These are phyloP conservation scores for Lamellibrachia satsuma DNA, from an alignment of 2,888 invertebrate genomes.

Conservation along the genomic window DNA sequence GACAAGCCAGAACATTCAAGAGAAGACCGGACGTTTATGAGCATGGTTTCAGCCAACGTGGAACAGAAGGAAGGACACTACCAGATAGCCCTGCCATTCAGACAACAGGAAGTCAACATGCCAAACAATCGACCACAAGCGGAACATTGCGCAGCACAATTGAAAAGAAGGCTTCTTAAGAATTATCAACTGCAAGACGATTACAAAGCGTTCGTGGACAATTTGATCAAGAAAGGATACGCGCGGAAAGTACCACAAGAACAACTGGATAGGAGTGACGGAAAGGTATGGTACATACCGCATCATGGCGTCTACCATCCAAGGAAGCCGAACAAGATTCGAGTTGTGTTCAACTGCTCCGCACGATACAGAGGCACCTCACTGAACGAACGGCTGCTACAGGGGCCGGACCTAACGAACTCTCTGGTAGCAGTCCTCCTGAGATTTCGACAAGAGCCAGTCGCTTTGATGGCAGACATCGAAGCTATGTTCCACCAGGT, in stretches of 20 bases:
- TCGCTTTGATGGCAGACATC: conserved; percentile 32
- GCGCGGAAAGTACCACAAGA: conserved; percentile 24
- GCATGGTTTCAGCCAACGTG: neutral
- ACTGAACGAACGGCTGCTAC: conserved; percentile 34
- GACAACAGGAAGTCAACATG: neutral
- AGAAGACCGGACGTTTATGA: neutral
- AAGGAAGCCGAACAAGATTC: conserved; percentile 30
- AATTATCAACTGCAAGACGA: conserved; percentile 19
- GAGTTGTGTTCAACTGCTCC: conserved; percentile 29
- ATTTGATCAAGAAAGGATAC: conserved; percentile 27
- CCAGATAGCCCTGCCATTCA: conserved; percentile 33
- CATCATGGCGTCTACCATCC: conserved; percentile 38
- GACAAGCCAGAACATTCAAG: neutral
- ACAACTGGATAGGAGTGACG: neutral
- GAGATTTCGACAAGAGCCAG: conserved; percentile 29
- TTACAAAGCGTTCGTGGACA: conserved; percentile 30
- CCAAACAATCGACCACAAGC: conserved; percentile 27
- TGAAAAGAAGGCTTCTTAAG: conserved; percentile 18
- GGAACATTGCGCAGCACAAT: conserved; percentile 23
- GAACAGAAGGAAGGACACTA: conserved; percentile 23
- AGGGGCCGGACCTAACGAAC: conserved; percentile 37
- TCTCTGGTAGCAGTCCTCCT: conserved; percentile 33
- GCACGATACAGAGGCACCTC: conserved; percentile 29
- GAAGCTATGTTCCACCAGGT: conserved; percentile 9
- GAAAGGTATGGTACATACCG: conserved; percentile 34